These are phyloP conservation scores for Caenorhabditis virilis DNA, from an alignment of 2,888 invertebrate species.

Conservation along the genomic window DNA sequence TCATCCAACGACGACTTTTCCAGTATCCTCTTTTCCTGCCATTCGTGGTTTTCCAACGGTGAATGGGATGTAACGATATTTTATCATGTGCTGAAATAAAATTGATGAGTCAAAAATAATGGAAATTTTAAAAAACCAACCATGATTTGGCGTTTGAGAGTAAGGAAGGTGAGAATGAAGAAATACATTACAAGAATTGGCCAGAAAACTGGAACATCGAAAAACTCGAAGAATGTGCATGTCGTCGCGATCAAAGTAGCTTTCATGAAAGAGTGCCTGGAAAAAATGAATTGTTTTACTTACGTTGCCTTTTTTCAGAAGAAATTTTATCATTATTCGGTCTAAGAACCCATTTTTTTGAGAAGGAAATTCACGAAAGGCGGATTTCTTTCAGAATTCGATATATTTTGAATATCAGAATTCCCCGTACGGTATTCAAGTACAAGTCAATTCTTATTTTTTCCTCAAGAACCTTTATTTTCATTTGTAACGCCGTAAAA, in stretches of 20 bases:
- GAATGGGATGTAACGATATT: slow-evolving; percentile 97
- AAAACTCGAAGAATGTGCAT: slow-evolving; percentile 91
- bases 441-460: no score
- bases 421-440: no score
- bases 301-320: no score
- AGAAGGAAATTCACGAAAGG: no score
- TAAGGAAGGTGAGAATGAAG: slow-evolving; percentile 94
- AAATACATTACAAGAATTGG: slow-evolving; percentile 99
- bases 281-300: slow-evolving; percentile 18
- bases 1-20: slow-evolving; percentile 68
- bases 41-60: slow-evolving; percentile 96
- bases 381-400: no score
- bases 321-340: no score
- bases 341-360: no score
- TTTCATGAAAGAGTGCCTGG: slow-evolving; percentile 85
- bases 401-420: no score
- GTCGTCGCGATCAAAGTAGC: slow-evolving; percentile 86
- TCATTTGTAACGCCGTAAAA: no score
- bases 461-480: no score
- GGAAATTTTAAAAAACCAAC: slow-evolving; percentile 75
- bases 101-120: no score
- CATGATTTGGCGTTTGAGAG: slow-evolving; percentile 99
- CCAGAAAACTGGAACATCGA: slow-evolving; percentile 99
- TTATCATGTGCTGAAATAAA: slow-evolving; percentile 93
- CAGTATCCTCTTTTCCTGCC: slow-evolving; percentile 73